Base-by-base conservation (phyloP, 2,888 invertebrate genomes). In the Myathropa florea region DNA sequence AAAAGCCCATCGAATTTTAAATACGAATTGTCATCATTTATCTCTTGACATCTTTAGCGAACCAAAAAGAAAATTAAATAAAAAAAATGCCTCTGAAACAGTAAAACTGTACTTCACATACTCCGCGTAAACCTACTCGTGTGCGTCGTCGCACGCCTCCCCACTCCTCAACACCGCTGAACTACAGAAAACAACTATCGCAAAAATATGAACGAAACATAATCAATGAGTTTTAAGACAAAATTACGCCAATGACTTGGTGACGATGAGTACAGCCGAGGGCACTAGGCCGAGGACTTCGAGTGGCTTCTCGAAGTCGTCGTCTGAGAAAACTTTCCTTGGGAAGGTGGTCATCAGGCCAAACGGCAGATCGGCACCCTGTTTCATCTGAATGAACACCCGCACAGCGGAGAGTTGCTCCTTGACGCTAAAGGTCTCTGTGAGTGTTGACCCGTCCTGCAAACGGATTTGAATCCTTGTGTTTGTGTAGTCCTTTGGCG, bases 291-390 rank as follows among this genome's bases (percentile, higher is more conserved):
- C 97, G 95, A 99, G 94, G 88, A 95, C 94, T 89, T 96, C 96
- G 89, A 99, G 93, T 0, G 98, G 97, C 91, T 96, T 96, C 80
- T 97, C 96, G 93, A 97, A 98, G 91, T 99, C 98, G 3, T 97
- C 97, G 12, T 94, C 94, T 0, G 94, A 94, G 91, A 98, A 99
- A 70, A 98, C 95, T 93, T 97, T 97, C 90, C 95, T 96, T 7
- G 99, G 98, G 93, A 98, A 99, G 90, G 95, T 96, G 2, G 98
- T 98, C 96, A 98, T 97, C 89, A 99, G 93, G 73, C 95, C 95
- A 93, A 98, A 98, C 0, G 93, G 93, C 10, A 94, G 94, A 90
- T 97, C 96, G 57, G 95, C 95, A 70, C 97, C 94, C 3, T 93
- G 93, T 90, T 98, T 96, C 93, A 98, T 94, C 93, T 97, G 96